These are phyloP conservation scores for Otolemur garnettii DNA, from an alignment of 2,113 vertebrate genomes.

Conservation along the genomic window DNA sequence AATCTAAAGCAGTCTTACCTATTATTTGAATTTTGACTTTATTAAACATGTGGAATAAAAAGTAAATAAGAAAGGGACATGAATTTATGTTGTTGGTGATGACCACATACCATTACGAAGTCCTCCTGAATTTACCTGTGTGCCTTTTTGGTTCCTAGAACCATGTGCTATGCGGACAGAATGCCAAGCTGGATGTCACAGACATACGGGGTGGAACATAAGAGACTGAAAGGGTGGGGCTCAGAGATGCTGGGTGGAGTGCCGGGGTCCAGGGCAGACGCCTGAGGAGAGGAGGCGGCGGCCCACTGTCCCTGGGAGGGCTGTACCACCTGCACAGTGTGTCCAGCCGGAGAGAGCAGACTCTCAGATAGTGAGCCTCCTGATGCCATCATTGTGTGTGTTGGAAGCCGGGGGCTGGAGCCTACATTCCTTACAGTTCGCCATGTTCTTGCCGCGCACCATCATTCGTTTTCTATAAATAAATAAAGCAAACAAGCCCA, in stretches of 20 bases:
- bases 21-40: slow-evolving; percentile 17
- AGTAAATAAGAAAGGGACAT: background rate
- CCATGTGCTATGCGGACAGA: background rate
- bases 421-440: background rate
- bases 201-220: background rate
- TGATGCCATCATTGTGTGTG: background rate
- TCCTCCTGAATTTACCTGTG: background rate
- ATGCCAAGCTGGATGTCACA: background rate
- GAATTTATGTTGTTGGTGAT: background rate
- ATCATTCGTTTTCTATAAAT: background rate
- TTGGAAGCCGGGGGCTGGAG: background rate
- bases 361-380: background rate
- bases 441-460: too few relatives aligned
- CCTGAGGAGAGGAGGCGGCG: background rate
- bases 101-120: rapidly evolving
- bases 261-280: background rate
- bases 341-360: background rate
- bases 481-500: background rate
- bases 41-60: background rate
- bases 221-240: background rate
- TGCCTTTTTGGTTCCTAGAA: background rate
- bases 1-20: background rate
- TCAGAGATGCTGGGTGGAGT: background rate
- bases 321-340: rapidly evolving
- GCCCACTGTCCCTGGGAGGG: rapidly evolving